A percentile compares a stretch with the other conserved stretches of the same genome.
These are phyloP conservation scores for Menidia beryllina DNA, from an alignment of 2,113 vertebrate genomes.

Conservation along the genomic window DNA sequence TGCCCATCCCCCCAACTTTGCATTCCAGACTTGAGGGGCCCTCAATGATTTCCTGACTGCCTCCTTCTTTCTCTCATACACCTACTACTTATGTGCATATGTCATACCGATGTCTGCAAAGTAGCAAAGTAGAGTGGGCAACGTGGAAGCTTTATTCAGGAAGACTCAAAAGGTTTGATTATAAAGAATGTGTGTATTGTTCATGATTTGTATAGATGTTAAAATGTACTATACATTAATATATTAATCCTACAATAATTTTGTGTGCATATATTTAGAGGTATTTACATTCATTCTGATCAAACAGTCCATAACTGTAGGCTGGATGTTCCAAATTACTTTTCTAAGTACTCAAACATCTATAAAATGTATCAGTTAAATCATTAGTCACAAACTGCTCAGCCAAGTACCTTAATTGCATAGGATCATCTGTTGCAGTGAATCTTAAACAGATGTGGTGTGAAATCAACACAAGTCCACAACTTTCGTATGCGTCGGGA, in stretches of 20 bases:
- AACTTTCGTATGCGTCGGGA: neutral
- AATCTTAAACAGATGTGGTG: neutral
- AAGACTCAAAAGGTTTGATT: conserved; percentile 8
- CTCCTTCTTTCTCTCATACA: conserved; percentile 21
- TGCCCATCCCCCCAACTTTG: conserved; percentile 51
- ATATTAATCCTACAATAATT: no score
- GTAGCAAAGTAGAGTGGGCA: conserved; percentile 8
- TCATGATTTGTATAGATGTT: conserved; percentile 5
- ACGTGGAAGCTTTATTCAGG: conserved; percentile 11
- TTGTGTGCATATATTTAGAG: conserved; percentile 16
- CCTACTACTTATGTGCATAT: conserved; percentile 5
- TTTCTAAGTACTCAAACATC: conserved; percentile 9
- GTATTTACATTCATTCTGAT: neutral
- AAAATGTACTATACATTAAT: neutral
- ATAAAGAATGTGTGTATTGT: neutral
- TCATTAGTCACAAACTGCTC: neutral
- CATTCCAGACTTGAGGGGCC: conserved; percentile 73
- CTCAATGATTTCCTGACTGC: conserved; percentile 72
- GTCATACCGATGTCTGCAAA: conserved; percentile 32
- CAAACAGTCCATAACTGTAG: neutral
- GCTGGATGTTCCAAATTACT: conserved; percentile 8
- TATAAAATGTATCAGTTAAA: neutral
- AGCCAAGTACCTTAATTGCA: neutral
- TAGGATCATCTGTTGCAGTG: neutral
- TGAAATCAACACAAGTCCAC: neutral